Base-by-base conservation (phyloP, 2,113 vertebrate genomes). In the Trichomycterus rosablanca region DNA sequence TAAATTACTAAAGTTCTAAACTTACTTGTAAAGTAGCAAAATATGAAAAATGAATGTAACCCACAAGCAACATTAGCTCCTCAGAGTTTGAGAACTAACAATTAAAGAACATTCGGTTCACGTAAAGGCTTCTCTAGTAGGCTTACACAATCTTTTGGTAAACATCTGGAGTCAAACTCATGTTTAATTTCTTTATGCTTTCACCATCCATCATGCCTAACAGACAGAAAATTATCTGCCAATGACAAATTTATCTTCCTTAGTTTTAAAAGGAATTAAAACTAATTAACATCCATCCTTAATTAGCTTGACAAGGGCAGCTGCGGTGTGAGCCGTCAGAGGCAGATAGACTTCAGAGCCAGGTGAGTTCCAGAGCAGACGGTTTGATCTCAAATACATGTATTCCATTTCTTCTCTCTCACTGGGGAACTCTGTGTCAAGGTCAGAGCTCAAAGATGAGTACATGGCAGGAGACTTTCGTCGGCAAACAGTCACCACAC, bases 381-480 rank as follows among this genome's bases (percentile, higher is more conserved):
- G 59, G 54, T 85, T 86, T 86, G 84, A 86, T 85, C 83, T 85
- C 70, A 67, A 77, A 85, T 83, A 86, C 83, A 84, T 86, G 78
- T 76, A 83, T 86, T 86, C 81, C 72, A 74, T 85, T 74, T 83
- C 74, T 86, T 82, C 76, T 84, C 44, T 37, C 48, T 66, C 84
- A 68, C 78, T 49, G 67, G 83, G 81, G 81, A 84, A 73, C 73
- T 59, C 67, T 46, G 65, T 66, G 66, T 79, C 83, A 84, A 86
- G 84, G 84, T 84, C 81, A 82, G 68, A 7, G 43, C 76, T 84
- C 76, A 81, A 83, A 84, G 80, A 78, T 78, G 44, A 48, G 69
- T 67, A 65, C 70, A 65, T 71, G 70, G 62, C 61, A 71, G 80
- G 79, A 85, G 79, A 78, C 67, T 58, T 73, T 66, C 69, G 53